phyloP scores from a whole-genome alignment of 2,888 invertebrate species.

The Macrosoma leucophasiata region DNA sequence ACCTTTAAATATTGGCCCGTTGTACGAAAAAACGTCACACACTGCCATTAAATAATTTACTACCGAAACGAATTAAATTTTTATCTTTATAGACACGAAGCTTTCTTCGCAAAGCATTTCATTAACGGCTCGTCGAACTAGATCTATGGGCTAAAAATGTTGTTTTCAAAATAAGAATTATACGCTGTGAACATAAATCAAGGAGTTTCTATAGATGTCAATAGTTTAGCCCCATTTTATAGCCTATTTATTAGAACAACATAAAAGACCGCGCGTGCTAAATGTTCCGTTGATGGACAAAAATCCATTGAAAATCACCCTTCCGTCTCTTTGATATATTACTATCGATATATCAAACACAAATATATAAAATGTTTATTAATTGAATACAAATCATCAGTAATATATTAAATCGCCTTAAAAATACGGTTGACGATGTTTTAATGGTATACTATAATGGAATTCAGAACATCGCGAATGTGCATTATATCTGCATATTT shows the following conservation, averaged over 20 bases:
- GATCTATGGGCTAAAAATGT: slow-evolving; percentile 36
- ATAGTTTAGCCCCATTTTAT: slow-evolving; percentile 55
- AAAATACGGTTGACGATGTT: slow-evolving; percentile 43
- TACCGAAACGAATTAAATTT: slow-evolving; percentile 19
- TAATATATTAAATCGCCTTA: slow-evolving; percentile 28
- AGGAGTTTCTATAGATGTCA: slow-evolving; percentile 48
- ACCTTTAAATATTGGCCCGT: slow-evolving; percentile 14
- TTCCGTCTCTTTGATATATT: slow-evolving; percentile 57
- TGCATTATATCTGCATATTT: slow-evolving; percentile 53
- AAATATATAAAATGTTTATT: slow-evolving; percentile 18
- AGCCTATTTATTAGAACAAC: slow-evolving; percentile 58
- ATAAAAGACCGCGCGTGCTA: slow-evolving; percentile 59
- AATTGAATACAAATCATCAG: slow-evolving; percentile 24
- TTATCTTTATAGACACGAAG: slow-evolving; percentile 22
- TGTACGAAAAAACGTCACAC: too few species aligned
- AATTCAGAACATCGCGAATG: too few species aligned
- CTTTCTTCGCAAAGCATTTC: slow-evolving; percentile 33
- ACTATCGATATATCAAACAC: slow-evolving; percentile 19
- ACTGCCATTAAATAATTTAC: too few species aligned
- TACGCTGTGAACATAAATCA: slow-evolving; percentile 62
- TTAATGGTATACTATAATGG: too few species aligned
- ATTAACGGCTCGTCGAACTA: slow-evolving; percentile 42
- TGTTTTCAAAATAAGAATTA: slow-evolving; percentile 53
- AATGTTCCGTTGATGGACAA: slow-evolving; percentile 51
- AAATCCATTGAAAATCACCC: slow-evolving; percentile 59